Evolutionary conservation across 2,113 vertebrate genomes (phyloP).

Genomic region (Thinocorus orbignyianus): DNA sequence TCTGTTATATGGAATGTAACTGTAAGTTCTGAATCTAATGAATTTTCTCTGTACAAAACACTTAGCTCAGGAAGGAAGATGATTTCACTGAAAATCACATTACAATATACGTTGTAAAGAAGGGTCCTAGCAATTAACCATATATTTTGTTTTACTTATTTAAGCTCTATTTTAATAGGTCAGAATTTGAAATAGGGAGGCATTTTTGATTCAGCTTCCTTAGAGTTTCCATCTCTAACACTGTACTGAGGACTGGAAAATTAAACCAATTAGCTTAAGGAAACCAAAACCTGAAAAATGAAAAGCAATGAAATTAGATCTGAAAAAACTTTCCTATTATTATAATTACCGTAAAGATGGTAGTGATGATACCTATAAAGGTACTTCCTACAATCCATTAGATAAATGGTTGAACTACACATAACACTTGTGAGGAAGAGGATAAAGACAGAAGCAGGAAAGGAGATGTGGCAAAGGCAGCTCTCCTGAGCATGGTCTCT

Average conservation of each 20-base stretch:
- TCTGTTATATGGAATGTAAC: background rate
- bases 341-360: background rate
- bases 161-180: background rate
- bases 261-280: background rate
- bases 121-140: background rate
- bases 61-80: background rate
- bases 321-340: background rate
- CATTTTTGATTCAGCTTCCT: background rate
- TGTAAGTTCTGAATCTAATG: background rate
- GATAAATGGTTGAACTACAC: background rate
- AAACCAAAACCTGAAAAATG: background rate
- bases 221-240: background rate
- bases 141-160: background rate
- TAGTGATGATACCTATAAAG: background rate
- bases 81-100: background rate
- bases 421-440: background rate
- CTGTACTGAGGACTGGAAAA: background rate
- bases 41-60: background rate
- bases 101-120: background rate
- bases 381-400: background rate
- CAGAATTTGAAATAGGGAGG: background rate
- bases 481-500: background rate
- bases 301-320: background rate
- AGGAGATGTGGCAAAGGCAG: background rate
- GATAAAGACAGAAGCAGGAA: background rate